These are phyloP conservation scores for Watersipora subatra DNA, from an alignment of 1,140 invertebrate species.

Conservation along the genomic window DNA sequence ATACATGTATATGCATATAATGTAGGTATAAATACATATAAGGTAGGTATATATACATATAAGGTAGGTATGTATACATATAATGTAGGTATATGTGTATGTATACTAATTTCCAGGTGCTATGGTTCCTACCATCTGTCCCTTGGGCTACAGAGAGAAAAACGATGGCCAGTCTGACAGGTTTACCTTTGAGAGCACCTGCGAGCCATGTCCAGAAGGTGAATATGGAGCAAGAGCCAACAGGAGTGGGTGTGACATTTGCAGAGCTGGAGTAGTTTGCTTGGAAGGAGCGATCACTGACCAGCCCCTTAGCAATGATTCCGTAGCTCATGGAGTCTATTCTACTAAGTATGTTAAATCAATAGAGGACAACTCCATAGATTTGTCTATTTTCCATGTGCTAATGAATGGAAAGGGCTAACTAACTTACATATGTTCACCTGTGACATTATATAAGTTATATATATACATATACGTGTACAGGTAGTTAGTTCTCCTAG, in stretches of 20 bases:
- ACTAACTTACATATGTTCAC: too few relatives aligned
- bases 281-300: slow-evolving; percentile 23
- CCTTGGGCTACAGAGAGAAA: slow-evolving; percentile 28
- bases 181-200: slow-evolving; percentile 26
- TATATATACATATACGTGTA: too few relatives aligned
- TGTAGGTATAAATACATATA: too few relatives aligned
- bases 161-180: slow-evolving; percentile 17
- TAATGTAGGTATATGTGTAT: too few relatives aligned
- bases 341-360: slow-evolving; percentile 22
- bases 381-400: too few relatives aligned
- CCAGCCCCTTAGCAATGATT: slow-evolving; percentile 22
- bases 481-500: too few relatives aligned
- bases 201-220: slow-evolving; percentile 27
- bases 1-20: too few relatives aligned
- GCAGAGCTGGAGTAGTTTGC: slow-evolving; percentile 33
- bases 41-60: too few relatives aligned
- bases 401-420: too few relatives aligned
- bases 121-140: slow-evolving; percentile 29
- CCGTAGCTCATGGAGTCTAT: slow-evolving; percentile 17
- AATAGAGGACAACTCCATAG: too few relatives aligned
- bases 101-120: slow-evolving; percentile 21
- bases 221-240: slow-evolving; percentile 23
- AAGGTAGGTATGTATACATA: too few relatives aligned
- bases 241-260: slow-evolving; percentile 21
- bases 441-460: too few relatives aligned